phyloP scores from a whole-genome alignment of 2,113 vertebrate species.

The Myiozetetes cayanensis region DNA sequence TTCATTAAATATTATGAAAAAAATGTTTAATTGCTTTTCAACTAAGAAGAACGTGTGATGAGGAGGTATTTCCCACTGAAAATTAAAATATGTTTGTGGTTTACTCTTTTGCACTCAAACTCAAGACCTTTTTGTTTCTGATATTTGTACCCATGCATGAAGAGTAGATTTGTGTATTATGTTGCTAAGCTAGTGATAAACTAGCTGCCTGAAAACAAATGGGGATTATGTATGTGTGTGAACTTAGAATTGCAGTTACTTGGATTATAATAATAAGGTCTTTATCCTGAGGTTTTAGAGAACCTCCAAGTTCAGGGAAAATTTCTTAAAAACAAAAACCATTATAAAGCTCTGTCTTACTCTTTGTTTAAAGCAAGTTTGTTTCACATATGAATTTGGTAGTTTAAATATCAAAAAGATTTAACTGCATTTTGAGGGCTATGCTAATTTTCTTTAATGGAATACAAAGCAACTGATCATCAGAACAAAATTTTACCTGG shows the following conservation, averaged over 20 bases:
- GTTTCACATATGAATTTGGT: background rate
- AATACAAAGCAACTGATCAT: background rate
- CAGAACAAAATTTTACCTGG: background rate
- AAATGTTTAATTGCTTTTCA: background rate
- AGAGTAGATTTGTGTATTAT: background rate
- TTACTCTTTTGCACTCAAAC: background rate
- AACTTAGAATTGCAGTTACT: background rate
- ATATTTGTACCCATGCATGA: background rate
- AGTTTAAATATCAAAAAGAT: background rate
- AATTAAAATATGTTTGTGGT: background rate
- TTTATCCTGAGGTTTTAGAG: background rate
- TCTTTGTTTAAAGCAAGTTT: background rate
- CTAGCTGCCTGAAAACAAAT: background rate
- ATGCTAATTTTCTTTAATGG: background rate
- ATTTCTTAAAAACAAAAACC: background rate
- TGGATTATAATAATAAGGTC: background rate
- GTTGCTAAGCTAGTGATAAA: background rate
- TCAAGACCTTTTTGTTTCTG: background rate
- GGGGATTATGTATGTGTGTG: background rate
- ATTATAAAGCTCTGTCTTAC: background rate
- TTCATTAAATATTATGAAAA: background rate
- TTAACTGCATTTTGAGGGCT: background rate
- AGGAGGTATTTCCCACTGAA: background rate
- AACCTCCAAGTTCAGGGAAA: background rate
- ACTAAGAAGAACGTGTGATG: background rate